Evolutionary conservation across 1,140 invertebrate species (phyloP).

Genomic region (Bombus breviceps): DNA sequence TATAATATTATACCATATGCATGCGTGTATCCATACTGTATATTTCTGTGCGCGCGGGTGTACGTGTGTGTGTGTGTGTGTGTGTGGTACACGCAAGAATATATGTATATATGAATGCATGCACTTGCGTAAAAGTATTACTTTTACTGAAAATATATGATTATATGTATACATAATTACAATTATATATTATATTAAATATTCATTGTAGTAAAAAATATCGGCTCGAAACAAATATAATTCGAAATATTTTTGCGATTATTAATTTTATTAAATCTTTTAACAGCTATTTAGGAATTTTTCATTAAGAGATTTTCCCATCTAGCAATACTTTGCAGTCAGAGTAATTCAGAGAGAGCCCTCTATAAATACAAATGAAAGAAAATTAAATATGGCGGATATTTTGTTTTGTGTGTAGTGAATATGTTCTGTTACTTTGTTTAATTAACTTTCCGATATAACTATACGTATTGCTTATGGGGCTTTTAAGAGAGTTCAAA

Average conservation of each 20-base stretch:
- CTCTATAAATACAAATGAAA: slow-evolving; percentile 52
- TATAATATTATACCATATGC: not conserved
- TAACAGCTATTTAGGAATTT: not conserved
- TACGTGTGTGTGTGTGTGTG: no score
- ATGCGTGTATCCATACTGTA: no score
- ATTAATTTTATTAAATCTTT: not conserved
- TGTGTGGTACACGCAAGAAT: no score
- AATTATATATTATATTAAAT: not conserved
- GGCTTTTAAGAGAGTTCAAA: not conserved
- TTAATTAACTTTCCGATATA: slow-evolving; percentile 41
- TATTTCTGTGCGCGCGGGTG: no score
- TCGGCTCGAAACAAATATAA: not conserved
- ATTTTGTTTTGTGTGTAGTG: slow-evolving; percentile 77
- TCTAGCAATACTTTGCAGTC: slow-evolving; percentile 11
- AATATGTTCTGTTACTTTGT: slow-evolving; percentile 65
- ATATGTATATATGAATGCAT: not conserved
- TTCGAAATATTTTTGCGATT: not conserved
- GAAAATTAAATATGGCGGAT: slow-evolving; percentile 73
- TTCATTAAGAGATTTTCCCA: not conserved
- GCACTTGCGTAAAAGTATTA: not conserved
- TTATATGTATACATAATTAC: not conserved
- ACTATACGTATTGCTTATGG: not conserved
- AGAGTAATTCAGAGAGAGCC: slow-evolving; percentile 7
- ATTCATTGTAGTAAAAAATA: not conserved
- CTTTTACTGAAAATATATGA: not conserved